These are phyloP conservation scores for Ceratosolen fusciceps DNA, from an alignment of 1,140 invertebrate genomes.

Conservation along the genomic window DNA sequence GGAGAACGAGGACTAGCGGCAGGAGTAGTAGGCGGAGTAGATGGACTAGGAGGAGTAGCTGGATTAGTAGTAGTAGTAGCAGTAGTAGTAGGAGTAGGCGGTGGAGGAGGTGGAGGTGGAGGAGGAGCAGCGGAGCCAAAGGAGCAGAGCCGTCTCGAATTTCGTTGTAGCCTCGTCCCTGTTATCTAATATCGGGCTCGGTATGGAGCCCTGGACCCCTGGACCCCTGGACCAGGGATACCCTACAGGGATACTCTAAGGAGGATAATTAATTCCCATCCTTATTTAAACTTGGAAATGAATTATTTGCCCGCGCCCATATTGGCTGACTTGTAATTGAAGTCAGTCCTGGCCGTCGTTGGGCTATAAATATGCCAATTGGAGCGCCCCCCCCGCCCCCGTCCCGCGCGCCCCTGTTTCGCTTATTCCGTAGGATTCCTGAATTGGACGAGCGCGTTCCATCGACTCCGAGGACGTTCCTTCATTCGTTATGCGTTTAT, in stretches of 20 bases:
- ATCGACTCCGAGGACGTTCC: no score
- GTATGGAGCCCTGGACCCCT: no score
- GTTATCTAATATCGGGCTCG: slow-evolving; percentile 37
- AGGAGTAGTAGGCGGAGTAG: no score
- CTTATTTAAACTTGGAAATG: slow-evolving; percentile 32
- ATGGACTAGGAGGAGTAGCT: no score
- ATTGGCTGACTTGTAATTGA: slow-evolving; percentile 3
- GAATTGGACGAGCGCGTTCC: no score
- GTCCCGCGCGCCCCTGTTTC: no score
- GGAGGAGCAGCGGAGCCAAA: slow-evolving; percentile 36
- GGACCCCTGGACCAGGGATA: neutral
- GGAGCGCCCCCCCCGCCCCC: no score
- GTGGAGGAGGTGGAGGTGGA: no score
- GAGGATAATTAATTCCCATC: slow-evolving; percentile 25
- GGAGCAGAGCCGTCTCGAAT: slow-evolving; percentile 52
- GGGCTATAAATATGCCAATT: neutral
- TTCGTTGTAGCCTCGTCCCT: slow-evolving; percentile 41
- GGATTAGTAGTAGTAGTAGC: no score
- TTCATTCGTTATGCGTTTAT: no score
- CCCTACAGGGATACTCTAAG: slow-evolving; percentile 29
- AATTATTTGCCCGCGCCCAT: slow-evolving; percentile 6
- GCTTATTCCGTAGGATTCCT: no score
- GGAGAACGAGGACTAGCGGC: neutral
- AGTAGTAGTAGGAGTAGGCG: no score
- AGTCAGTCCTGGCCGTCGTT: neutral